phyloP scores from a whole-genome alignment of 2,888 invertebrate genomes.

The Neria commutata region DNA sequence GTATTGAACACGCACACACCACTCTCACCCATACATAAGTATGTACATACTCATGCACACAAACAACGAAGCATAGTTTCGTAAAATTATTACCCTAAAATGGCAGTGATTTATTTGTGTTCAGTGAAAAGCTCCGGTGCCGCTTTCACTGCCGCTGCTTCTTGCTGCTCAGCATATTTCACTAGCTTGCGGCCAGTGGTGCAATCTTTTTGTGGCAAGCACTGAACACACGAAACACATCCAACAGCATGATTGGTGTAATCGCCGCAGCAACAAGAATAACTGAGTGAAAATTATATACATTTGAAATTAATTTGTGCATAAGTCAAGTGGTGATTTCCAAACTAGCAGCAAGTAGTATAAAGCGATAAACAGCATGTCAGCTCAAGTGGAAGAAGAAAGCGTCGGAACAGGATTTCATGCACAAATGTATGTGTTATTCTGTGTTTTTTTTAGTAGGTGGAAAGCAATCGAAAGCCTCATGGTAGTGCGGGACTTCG shows the following conservation, averaged over 20 bases:
- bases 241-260: not conserved
- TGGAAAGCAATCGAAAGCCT: too few species aligned
- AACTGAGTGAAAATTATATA: slow-evolving; percentile 35
- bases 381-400: too few species aligned
- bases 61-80: slow-evolving; percentile 36
- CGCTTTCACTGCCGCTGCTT: slow-evolving; percentile 27
- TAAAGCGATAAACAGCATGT: too few species aligned
- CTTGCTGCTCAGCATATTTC: not conserved
- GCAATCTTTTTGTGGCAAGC: not conserved
- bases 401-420: too few species aligned
- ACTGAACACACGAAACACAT: not conserved
- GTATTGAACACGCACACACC: not conserved
- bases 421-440: too few species aligned
- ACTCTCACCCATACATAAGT: not conserved
- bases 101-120: slow-evolving; percentile 50
- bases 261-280: slow-evolving; percentile 29
- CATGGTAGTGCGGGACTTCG: too few species aligned
- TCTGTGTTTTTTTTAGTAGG: too few species aligned
- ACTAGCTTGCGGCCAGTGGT: not conserved
- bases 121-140: slow-evolving; percentile 51
- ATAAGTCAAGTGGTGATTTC: slow-evolving; percentile 28
- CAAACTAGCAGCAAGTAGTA: too few species aligned
- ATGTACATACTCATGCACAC: not conserved
- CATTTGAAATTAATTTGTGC: slow-evolving; percentile 42
- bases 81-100: slow-evolving; percentile 40